Evolutionary conservation across 2,888 invertebrate species (phyloP).

Genomic region (Seira ritae): DNA sequence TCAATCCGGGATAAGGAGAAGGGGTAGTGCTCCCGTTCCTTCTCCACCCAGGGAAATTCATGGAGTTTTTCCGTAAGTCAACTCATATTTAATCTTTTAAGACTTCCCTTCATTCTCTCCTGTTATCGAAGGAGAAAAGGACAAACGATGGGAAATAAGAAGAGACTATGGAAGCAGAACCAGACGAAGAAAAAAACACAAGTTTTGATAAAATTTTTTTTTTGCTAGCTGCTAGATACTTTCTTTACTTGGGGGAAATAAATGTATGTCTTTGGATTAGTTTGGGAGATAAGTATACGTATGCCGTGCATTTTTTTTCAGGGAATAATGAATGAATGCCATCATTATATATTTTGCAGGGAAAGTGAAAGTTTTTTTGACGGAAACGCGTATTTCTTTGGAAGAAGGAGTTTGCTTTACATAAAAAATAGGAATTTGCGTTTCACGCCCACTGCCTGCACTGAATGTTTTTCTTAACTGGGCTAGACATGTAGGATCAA

Average conservation of each 20-base stretch:
- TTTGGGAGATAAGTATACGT: no score
- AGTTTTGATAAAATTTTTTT: background rate
- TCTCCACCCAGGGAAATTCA: conserved; percentile 57
- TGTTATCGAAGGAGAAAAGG: conserved; percentile 9
- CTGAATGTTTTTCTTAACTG: conserved; percentile 54
- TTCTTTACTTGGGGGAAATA: no score
- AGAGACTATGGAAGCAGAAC: background rate
- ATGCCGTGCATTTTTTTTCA: no score
- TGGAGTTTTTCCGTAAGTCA: conserved; percentile 58
- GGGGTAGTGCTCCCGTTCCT: background rate
- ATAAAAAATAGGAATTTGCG: no score
- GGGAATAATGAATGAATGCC: no score
- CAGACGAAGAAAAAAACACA: background rate
- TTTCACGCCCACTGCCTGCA: no score
- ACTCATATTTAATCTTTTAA: conserved; percentile 64
- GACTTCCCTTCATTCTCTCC: conserved; percentile 49
- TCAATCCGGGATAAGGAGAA: background rate
- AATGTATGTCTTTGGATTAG: no score
- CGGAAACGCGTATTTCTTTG: no score
- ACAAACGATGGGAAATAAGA: conserved; percentile 18
- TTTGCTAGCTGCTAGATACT: no score
- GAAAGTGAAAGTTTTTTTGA: no score
- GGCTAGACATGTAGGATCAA: conserved; percentile 49
- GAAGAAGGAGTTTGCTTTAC: no score
- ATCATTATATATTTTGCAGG: no score